Evolutionary conservation across 2,113 vertebrate species (phyloP).

Genomic region (Chrysemys picta): DNA sequence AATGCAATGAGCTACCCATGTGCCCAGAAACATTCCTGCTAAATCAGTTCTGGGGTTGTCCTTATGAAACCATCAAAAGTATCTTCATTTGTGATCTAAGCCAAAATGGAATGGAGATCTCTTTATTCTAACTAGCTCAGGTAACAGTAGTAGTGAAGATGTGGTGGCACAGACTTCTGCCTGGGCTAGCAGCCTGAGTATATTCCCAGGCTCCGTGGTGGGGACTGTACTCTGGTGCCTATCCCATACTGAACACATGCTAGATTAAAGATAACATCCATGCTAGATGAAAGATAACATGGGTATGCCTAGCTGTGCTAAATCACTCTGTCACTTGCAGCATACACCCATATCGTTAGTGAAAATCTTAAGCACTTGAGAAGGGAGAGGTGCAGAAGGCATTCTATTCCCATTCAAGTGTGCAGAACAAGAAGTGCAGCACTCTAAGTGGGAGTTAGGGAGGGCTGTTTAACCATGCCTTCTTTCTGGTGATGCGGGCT

Average conservation of each 20-base stretch:
- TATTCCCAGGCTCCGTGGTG: neutral
- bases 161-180: neutral
- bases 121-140: neutral
- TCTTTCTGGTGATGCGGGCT: too few relatives aligned
- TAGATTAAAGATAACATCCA: neutral
- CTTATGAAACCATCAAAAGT: neutral
- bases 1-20: neutral
- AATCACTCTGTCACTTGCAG: neutral
- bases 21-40: neutral
- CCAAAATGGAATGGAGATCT: neutral
- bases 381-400: neutral
- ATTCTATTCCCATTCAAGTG: neutral
- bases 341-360: neutral
- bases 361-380: neutral
- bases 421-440: neutral
- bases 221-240: neutral
- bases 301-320: neutral
- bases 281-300: neutral
- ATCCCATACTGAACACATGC: neutral
- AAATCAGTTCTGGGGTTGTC: neutral
- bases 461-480: neutral
- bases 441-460: neutral
- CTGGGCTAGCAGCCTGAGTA: neutral
- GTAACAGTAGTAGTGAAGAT: neutral
- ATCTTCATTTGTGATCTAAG: neutral